Base-by-base conservation (phyloP, 2,797 vertebrate genomes). In the Oryzias sinensis region DNA sequence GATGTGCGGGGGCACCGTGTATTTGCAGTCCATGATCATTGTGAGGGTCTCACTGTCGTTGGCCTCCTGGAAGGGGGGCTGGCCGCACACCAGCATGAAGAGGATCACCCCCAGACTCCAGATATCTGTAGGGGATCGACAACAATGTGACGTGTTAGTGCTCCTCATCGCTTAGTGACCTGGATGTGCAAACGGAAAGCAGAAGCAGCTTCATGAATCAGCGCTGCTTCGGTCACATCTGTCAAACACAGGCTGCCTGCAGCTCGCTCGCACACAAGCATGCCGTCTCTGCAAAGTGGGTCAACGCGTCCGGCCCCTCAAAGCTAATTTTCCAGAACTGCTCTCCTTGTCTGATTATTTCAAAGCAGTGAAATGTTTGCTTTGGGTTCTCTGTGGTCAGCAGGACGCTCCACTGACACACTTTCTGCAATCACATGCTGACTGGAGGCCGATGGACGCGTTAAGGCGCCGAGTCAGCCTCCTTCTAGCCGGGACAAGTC, bases 1-100 rank as follows among this genome's bases (percentile, higher is more conserved):
- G 80, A 96, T 78, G 13, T 94, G 93, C 0, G 80, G 67, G 4
- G 94, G 94, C 52, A 95, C 67, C 0, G 88, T 92, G 89, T 96
- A 96, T 89, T 93, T 94, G 50, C 94, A 96, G 90, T 96, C 94
- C 93, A 96, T 94, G 87, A 96, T 96, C 94, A 95, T 96, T 48
- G 94, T 96, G 70, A 96, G 93, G 5, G 94, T 96, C 87, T 96
- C 94, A 0, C 94, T 96, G 91, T 96, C 94, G 0, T 95, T 96
- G 54, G 94, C 88, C 85, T 96, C 94, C 84, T 96, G 94, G 84
- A 96, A 96, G 16, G 94, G 94, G 1, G 94, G 94, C 50, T 94
- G 94, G 44, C 94, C 94, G 0, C 93, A 95, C n/a, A 96, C 94
- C 89, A 96, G 86, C 94, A 96, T 95, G 82, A 93, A 96, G 33